Base-by-base conservation (phyloP, 2,113 vertebrate species). In the Pipra filicauda region DNA sequence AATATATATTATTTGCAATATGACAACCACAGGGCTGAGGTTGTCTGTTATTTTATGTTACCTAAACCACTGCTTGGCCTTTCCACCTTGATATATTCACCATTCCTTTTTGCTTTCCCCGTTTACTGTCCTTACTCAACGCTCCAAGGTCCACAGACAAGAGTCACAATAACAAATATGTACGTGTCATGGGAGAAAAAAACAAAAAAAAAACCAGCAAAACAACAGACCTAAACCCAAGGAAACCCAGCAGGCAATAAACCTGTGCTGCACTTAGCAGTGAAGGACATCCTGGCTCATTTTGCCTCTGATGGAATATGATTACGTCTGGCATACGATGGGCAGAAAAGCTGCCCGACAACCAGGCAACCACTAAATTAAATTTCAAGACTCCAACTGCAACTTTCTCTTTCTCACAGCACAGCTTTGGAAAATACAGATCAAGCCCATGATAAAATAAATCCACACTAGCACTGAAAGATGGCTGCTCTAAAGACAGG, bases 331-430 rank as follows among this genome's bases (percentile, higher is more conserved):
- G 79, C 5, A 0, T 52, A 64, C 2, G 1, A 65, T 8, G 58
- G 84, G 65, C 83, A 92, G 86, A 83, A 90, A 87, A 93, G 23
- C 64, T 84, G 51, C 86, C 61, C 19, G 16, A 87, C 94, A 93
- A 46, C 79, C 91, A 93, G 73, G 73, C 93, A 96, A 85, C 65
- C 35, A 19, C 88, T 55, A 78, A 89, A 96, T 95, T 93, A 51
- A 91, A 95, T 93, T 89, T 66, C 52, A 41, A 30, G 84, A 82
- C 55, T 95, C 71, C 90, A 79, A 19, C 21, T 88, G 82, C 84
- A 92, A 74, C 91, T 78, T 95, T 95, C 80, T 92, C 91, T 78
- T 95, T 95, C 80, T 92, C 52, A 15, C 76, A 76, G 88, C 27
- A 12, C 61, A 85, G 89, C 70, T 81, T 85, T 37, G 37, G 76